phyloP scores from a whole-genome alignment of 1,140 invertebrate genomes.

The Aphaenogaster rudis region DNA sequence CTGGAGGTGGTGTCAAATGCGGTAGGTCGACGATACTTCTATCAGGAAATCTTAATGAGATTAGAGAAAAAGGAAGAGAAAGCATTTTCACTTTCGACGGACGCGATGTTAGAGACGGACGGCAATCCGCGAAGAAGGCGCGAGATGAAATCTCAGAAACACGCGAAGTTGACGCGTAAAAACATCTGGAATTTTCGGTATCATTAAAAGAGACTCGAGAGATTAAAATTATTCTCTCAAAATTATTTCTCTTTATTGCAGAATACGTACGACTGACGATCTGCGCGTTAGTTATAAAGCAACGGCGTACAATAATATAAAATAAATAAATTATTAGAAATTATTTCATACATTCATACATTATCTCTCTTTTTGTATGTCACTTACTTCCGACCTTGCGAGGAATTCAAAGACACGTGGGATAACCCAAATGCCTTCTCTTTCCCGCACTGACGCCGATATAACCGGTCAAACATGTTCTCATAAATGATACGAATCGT shows the following conservation, averaged over 20 bases:
- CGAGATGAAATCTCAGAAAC: neutral
- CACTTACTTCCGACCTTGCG: neutral
- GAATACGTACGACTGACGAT: neutral
- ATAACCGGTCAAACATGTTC: slow-evolving; percentile 63
- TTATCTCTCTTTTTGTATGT: neutral
- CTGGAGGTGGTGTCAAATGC: neutral
- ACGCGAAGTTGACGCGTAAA: neutral
- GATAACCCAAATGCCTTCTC: slow-evolving; percentile 10
- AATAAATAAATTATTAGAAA: too few relatives aligned
- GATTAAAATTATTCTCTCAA: neutral
- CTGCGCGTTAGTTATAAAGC: neutral
- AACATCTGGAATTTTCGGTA: neutral
- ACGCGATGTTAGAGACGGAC: neutral
- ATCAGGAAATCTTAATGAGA: neutral
- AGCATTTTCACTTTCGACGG: neutral
- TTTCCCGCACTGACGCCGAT: neutral
- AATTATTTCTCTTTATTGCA: neutral
- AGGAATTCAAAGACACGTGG: neutral
- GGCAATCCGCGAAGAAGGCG: neutral
- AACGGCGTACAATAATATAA: neutral
- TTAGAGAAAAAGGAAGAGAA: neutral
- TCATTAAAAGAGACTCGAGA: neutral
- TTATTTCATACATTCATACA: neutral
- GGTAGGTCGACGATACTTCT: slow-evolving; percentile 50
- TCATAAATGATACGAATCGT: slow-evolving; percentile 4